Evolutionary conservation across 2,797 vertebrate species (phyloP).

Genomic region (Anguilla anguilla): DNA sequence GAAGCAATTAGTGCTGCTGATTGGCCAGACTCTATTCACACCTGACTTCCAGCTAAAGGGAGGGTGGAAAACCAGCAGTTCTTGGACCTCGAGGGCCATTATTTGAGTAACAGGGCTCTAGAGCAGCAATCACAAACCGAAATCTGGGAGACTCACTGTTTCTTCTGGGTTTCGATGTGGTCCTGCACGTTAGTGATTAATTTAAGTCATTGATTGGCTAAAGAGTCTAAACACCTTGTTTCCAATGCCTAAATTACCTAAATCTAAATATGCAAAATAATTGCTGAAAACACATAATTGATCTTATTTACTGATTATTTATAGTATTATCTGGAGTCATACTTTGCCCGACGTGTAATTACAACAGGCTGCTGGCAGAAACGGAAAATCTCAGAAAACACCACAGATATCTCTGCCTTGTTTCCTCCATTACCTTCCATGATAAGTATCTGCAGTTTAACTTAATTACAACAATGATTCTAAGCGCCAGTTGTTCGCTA

Average conservation of each 20-base stretch:
- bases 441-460: slow-evolving; percentile 30
- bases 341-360: neutral
- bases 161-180: no score
- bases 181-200: no score
- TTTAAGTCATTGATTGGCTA: no score
- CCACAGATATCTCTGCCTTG: neutral
- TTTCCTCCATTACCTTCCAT: neutral
- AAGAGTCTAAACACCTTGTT: no score
- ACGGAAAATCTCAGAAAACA: neutral
- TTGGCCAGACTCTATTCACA: no score
- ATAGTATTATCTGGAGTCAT: neutral
- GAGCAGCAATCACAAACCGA: no score
- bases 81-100: no score
- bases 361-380: slow-evolving; percentile 22
- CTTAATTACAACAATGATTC: slow-evolving; percentile 24
- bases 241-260: neutral
- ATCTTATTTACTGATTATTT: neutral
- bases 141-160: no score
- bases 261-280: neutral
- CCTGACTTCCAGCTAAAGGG: no score
- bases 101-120: no score
- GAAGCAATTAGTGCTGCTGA: no score
- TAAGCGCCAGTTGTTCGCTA: slow-evolving; percentile 12
- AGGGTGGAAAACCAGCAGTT: no score
- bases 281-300: neutral